Evolutionary conservation across 2,113 vertebrate species (phyloP), one percentile per base, ranked within the genome.

Genomic region (Agelaius tricolor): DNA sequence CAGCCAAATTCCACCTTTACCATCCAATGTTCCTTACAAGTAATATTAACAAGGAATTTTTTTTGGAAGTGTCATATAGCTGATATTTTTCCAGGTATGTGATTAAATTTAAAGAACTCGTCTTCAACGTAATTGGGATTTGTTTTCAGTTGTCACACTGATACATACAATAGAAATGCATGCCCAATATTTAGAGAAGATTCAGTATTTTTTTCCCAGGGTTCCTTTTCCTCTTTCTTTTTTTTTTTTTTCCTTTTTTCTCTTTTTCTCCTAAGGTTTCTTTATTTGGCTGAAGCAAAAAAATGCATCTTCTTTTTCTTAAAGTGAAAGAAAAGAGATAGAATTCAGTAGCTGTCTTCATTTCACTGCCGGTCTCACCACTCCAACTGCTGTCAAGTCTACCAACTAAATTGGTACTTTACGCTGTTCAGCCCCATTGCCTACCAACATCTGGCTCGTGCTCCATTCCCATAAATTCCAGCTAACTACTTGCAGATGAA

Each of bases 401-500:
- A 94, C 84, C 91, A 94, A 67, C 87, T 93, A 89, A 94, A 95
- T 75, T 78, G 86, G 88, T 92, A 84, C 94, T 96, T 96, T 84
- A 95, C 3, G 0, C 47, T 81, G 94, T 86, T 97, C 89, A 96
- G 93, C 93, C 52, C 92, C 94, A 92, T 84, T 96, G 88, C 92
- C 92, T 93, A 63, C 79, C 65, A 96, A 92, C 90, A 96, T 97
- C 94, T 97, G 96, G 93, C 85, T 96, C 22, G 6, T 78, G 87
- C 91, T 95, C 91, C 88, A 90, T 78, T 93, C 93, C 85, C 90
- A 92, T 95, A 96, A 97, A 97, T 90, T 68, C 83, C 88, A 92
- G 49, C 86, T 95, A 96, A 96, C 96, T 90, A 93, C 79, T 96
- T 54, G 57, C 96, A 96, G 88, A 94, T 96, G 96, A 95, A 96